Base-by-base conservation (phyloP, 2,888 invertebrate species). In the Drosophila mettleri region DNA sequence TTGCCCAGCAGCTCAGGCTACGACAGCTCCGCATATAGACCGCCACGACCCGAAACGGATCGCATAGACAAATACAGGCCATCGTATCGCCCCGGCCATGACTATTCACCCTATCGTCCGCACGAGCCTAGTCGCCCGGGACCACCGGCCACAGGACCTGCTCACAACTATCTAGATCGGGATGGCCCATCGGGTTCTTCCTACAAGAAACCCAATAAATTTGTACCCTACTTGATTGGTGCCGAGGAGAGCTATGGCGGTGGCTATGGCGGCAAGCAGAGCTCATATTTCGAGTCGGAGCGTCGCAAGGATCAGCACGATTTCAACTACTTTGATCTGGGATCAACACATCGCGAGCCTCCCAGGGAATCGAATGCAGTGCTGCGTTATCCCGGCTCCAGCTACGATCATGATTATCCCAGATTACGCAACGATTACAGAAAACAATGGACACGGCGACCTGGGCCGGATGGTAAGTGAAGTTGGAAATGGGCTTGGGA, bases 231-330 rank as follows among this genome's bases (percentile, higher is more conserved):
- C 78, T 92, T 93, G 60, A 94, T 94, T 54, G 90, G 91, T 74
- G 92, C 93, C 1, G 91, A 93, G 36, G 93, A 93, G 45, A 93
- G 93, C 63, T 95, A 95, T 77, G 94, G 95, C 0, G 94, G 94
- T 0, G 92, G 92, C 12, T 95, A 96, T 76, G 94, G 94, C 61
- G 89, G 81, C 58, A 92, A 92, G 33, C 89, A 91, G 54, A 90
- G 89, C 3, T 93, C 93, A 49, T 93, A 94, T 12, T 49, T 22
- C 8, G 93, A 91, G 20, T 84, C 66, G 62, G 92, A 92, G 48
- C 82, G 67, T 62, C 92, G 84, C 69, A 89, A 88, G 58, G 92
- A 92, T 78, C 85, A 87, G 12, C 85, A 89, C 24, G 87, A 90
- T 36, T 93, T 93, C 62, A 93, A 93, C 64, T 93, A 93, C 75